These are phyloP conservation scores for Bucorvus abyssinicus DNA, from an alignment of 2,797 vertebrate species.

Conservation along the genomic window DNA sequence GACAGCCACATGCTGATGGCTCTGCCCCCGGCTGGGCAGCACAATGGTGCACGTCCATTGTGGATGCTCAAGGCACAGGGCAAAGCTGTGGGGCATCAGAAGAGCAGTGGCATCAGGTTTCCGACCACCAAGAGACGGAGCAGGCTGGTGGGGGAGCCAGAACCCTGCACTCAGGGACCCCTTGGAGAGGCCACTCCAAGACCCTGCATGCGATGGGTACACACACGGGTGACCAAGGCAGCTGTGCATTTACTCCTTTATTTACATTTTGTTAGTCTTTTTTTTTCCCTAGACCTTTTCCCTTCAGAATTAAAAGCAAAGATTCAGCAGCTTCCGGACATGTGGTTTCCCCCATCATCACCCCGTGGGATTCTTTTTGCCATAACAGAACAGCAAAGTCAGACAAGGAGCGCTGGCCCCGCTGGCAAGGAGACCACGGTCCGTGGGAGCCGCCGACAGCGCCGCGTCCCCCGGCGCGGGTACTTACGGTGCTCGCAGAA, in stretches of 20 bases:
- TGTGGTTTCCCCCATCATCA: neutral
- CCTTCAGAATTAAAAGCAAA: neutral
- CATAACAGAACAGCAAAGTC: rapidly evolving
- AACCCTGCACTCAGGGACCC: neutral
- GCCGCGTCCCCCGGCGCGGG: rapidly evolving
- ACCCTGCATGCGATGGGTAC: rapidly evolving
- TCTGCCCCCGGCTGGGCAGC: neutral
- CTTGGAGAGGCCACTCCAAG: neutral
- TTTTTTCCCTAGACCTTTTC: neutral
- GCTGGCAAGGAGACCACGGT: rapidly evolving
- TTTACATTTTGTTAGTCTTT: neutral
- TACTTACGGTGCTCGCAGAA: conserved; percentile 89
- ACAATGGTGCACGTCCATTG: rapidly evolving
- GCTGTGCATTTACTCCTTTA: neutral
- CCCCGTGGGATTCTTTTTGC: neutral
- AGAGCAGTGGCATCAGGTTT: rapidly evolving
- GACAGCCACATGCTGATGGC: neutral
- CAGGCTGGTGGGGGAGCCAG: neutral
- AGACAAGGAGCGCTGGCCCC: neutral
- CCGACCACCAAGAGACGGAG: neutral
- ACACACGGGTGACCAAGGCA: rapidly evolving
- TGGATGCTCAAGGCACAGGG: neutral
- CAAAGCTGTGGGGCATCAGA: neutral
- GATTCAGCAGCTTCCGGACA: neutral
- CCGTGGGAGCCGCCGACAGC: rapidly evolving